Evolutionary conservation across 2,113 vertebrate genomes (phyloP), one percentile per base, ranked within the genome.

Genomic region (Cisticola juncidis): DNA sequence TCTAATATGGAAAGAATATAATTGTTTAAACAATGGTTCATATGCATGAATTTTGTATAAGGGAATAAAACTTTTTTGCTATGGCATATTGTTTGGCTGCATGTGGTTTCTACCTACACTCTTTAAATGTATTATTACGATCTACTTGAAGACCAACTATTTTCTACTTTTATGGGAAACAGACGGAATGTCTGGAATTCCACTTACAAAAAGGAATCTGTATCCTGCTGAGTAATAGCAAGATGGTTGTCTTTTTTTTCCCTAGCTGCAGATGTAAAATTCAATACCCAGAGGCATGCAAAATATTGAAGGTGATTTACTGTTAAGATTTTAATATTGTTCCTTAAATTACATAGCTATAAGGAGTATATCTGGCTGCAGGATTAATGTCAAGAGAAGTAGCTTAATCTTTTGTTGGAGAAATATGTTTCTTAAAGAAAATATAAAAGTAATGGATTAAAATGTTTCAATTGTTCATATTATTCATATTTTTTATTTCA

Each of bases 121-220:
- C 11, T 64, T 85, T 88, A 60, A 40, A 53, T 64, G 25, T 48
- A 28, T 20, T 53, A 31, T 88, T 95, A 33, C 83, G 79, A 81
- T 85, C 81, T 95, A 17, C 95, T 97, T 96, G 86, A 79, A 94
- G 89, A 70, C 80, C 77, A 92, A n/a, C 77, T 93, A 31, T 96
- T 96, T 96, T 96, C 83, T 89, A 8, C 95, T 97, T 98, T 97
- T 97, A 96, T 95, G 90, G 96, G 95, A 96, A 97, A 94, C 96
- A 94, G 86, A 77, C 0, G 96, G 97, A 97, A 98, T 98, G 97
- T 95, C 95, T 97, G 97, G 97, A 98, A 98, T 98, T 93, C 88
- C 97, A 91, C 94, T 95, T 95, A 95, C 65, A 93, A 96, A 97
- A 94, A 97, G 91, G 97, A 97, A 96, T 96, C 86, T 90, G 81